These are phyloP conservation scores for Colinus virginianus DNA, from an alignment of 2,113 vertebrate genomes.

Conservation along the genomic window DNA sequence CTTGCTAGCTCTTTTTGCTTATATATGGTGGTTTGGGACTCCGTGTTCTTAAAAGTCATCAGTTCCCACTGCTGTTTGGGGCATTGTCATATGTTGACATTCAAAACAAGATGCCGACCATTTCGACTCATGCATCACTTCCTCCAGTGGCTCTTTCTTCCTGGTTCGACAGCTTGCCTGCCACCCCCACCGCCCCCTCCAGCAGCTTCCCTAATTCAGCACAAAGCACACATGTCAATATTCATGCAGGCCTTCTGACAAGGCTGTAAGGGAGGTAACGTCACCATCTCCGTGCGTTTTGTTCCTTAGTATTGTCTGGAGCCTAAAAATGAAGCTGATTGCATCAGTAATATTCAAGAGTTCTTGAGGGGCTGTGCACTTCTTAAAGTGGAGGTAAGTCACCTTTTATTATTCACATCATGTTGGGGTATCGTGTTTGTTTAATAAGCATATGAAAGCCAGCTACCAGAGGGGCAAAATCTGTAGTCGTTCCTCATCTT, in stretches of 20 bases:
- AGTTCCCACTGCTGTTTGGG: not conserved
- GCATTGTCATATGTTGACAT: slow-evolving; percentile 18
- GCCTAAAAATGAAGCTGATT: slow-evolving; percentile 90
- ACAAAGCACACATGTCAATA: slow-evolving; percentile 56
- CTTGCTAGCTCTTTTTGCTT: not conserved
- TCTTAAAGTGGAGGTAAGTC: slow-evolving; percentile 93
- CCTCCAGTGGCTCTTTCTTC: slow-evolving; percentile 75
- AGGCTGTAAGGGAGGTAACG: not conserved
- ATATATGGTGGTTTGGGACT: not conserved
- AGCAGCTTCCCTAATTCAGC: slow-evolving; percentile 69
- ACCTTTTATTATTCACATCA: not conserved
- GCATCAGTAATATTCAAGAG: slow-evolving; percentile 88
- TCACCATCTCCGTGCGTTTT: slow-evolving; percentile 48
- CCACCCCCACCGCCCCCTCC: slow-evolving; percentile 53
- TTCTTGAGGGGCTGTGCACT: slow-evolving; percentile 90
- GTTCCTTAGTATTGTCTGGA: slow-evolving; percentile 88
- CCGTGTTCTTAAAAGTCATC: not conserved
- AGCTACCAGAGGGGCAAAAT: not conserved
- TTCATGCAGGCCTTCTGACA: slow-evolving; percentile 15
- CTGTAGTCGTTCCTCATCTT: not conserved
- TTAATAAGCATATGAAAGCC: not conserved
- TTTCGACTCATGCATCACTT: slow-evolving; percentile 72
- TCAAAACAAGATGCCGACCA: slow-evolving; percentile 65
- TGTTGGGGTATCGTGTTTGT: not conserved
- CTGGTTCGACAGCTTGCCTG: slow-evolving; percentile 70